These are phyloP conservation scores for Tenthredo livida DNA, from an alignment of 2,888 invertebrate species.

Conservation along the genomic window DNA sequence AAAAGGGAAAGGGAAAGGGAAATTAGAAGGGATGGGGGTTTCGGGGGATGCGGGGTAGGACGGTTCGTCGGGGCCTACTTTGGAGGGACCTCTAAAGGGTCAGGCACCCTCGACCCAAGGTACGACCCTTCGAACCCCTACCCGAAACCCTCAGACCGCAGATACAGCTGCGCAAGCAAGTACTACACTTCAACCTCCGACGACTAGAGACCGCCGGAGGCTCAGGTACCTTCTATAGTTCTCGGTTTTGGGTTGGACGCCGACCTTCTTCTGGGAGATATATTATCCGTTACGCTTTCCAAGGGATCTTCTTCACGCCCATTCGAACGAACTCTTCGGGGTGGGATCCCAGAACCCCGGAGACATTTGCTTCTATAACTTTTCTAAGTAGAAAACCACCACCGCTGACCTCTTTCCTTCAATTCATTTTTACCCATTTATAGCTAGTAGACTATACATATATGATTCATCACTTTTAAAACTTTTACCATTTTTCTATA, in stretches of 20 bases:
- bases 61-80: constrained; percentile 40
- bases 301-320: constrained; percentile 42
- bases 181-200: constrained; percentile 57
- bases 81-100: constrained; percentile 35
- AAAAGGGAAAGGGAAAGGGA: constrained; percentile 2
- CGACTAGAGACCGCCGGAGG: constrained; percentile 37
- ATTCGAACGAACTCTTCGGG: neutral
- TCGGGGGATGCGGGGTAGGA: neutral
- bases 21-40: neutral
- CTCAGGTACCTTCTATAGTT: constrained; percentile 37
- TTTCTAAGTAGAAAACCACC: neutral
- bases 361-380: constrained; percentile 6
- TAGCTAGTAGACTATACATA: neutral
- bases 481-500: no score
- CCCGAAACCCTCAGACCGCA: constrained; percentile 65
- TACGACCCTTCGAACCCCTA: constrained; percentile 56
- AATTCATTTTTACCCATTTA: neutral
- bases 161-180: constrained; percentile 72
- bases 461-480: neutral
- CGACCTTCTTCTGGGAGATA: constrained; percentile 43
- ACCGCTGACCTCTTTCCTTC: neutral
- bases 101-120: constrained; percentile 39
- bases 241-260: constrained; percentile 12
- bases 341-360: constrained; percentile 1
- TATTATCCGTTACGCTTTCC: constrained; percentile 48